These are phyloP conservation scores for Choloepus hoffmanni DNA, from an alignment of 2,113 vertebrate species.

Conservation along the genomic window DNA sequence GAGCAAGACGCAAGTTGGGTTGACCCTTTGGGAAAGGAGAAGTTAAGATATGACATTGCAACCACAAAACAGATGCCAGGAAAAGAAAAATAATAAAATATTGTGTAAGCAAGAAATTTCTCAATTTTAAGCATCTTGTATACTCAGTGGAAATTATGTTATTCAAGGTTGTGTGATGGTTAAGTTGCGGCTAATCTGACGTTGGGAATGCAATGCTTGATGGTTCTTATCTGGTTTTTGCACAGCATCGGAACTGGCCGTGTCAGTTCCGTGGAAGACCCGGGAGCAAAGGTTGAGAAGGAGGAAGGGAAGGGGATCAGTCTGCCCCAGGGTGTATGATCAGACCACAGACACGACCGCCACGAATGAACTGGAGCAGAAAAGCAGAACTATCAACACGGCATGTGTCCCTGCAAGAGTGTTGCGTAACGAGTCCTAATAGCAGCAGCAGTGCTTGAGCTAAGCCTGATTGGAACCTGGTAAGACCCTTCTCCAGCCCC, in stretches of 20 bases:
- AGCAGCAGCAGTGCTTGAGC: neutral
- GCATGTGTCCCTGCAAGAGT: fast-evolving
- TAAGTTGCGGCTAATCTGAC: neutral
- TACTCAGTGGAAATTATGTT: too few species aligned
- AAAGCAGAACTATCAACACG: neutral
- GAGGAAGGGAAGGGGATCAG: neutral
- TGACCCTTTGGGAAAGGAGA: neutral
- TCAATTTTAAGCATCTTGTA: neutral
- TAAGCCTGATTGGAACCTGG: neutral
- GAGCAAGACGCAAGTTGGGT: neutral
- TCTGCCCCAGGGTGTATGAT: neutral
- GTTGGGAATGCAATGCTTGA: neutral
- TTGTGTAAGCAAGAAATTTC: neutral
- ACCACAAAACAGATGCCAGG: neutral
- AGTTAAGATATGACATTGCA: neutral
- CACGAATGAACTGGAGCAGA: neutral
- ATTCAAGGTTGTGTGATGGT: neutral
- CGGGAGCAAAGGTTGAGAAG: neutral
- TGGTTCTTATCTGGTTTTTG: too few species aligned
- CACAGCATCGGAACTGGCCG: neutral
- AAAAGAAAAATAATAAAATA: neutral
- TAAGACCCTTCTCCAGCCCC: neutral
- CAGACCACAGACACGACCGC: neutral
- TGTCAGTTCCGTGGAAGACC: fast-evolving
- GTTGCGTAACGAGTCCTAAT: fast-evolving